Base-by-base conservation (phyloP, 2,888 invertebrate genomes). In the Peribatodes rhomboidaria region DNA sequence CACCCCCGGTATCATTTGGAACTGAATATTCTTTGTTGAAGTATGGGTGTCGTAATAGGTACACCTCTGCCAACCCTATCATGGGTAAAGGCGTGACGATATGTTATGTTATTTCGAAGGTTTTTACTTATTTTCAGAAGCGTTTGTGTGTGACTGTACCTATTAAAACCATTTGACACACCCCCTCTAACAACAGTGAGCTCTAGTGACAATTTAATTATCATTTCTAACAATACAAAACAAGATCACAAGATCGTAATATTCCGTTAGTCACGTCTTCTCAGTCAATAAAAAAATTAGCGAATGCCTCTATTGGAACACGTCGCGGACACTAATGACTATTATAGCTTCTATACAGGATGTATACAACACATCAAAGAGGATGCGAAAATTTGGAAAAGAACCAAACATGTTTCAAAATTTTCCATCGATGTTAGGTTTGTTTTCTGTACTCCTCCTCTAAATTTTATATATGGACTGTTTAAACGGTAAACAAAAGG, bases 231-330 rank as follows among this genome's bases (percentile, higher is more conserved):
- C 31, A 46, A 18, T 42, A 14, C 13, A 22, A n/a, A n/a, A n/a
- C n/a, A n/a, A n/a, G 39, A 56, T 47, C 53, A 54, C 35, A 57
- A 47, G 22, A 35, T 49, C 35, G 6, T 41, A 52, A 22, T 49
- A 39, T 59, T 49, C 64, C 49, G n/a, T 59, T 59, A 49, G 35
- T 64, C 49, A 55, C 49, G 49, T 46, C 14, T 37, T 14, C 11
- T 37, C 7, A 18, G 46, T 58, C 31, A 50, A 49, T 27, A 53
- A 54, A 33, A 33, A 33, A 49, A 54, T 58, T 58, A 53, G 53
- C 52, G 11, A 33, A 41, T 39, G 14, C 41, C 46, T 27, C 46
- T 46, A 50, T 31, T 57, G 44, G 22, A 22, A 39, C 27, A 39
- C 27, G 18, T 31, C 20, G 4, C 16, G 16, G 37, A 22, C 37